Base-by-base conservation (phyloP, 2,888 invertebrate genomes). In the Germaria angustata region DNA sequence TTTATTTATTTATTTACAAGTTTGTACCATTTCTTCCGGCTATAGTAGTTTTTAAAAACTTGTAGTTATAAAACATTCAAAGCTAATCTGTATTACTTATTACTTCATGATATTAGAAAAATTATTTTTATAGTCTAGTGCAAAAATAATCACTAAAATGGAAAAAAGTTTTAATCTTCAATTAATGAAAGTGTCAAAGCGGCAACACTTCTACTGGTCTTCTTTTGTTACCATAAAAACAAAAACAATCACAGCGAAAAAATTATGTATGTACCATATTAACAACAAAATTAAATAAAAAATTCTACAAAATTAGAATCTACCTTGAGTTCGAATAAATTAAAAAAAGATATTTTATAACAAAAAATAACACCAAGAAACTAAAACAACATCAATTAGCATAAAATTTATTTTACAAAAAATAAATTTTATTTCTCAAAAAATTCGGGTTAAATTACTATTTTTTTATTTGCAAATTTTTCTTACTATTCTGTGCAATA, bases 251-350 rank as follows among this genome's bases (percentile, higher is more conserved):
- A 32, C 13, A 57, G 34, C 53, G 24, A 57, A 66, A 22, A 39
- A 63, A 32, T 53, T 39, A 51, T 61, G 44, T 71, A n/a, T n/a
- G n/a, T n/a, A n/a, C n/a, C n/a, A n/a, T n/a, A n/a, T n/a, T n/a
- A n/a, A n/a, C n/a, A n/a, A n/a, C n/a, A n/a, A n/a, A n/a, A n/a
- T n/a, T n/a, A 32, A 32, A 59, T 41, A 41, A 32, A 32, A 17
- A 66, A 63, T 65, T 28, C n/a, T 22, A 39, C 73, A 82, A 68
- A 81, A 80, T 85, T 83, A 84, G 68, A 84, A 73, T 80, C 77
- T 78, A 84, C 85, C 85, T 85, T 84, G 84, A 82, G 84, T 77
- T 81, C 65, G 24, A 68, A 51, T n/a, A n/a, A n/a, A n/a, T n/a
- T n/a, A n/a, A n/a, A 55, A 41, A 49, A 66, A 34, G 17, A 41